Percentiles rank a stretch among this genome's conserved stretches.
Conservation (phyloP, 2,113 vertebrate genomes). For the Notarius quadriscutis region DNA sequence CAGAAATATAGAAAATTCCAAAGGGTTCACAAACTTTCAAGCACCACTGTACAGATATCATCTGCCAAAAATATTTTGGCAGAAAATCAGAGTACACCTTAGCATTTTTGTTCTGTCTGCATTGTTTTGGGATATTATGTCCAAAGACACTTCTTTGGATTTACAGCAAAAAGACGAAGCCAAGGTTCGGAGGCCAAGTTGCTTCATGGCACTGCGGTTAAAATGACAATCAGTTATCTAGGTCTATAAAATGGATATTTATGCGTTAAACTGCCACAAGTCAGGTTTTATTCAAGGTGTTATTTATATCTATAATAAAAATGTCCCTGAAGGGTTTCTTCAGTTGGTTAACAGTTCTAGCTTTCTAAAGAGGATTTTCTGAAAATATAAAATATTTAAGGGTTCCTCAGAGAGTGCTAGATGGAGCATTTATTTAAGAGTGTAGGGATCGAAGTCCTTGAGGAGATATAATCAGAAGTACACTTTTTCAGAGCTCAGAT, state of each 20-base stretch:
- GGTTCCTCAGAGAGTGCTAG: not conserved
- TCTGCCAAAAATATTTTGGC: not conserved
- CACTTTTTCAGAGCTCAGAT: not conserved
- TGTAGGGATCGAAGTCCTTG: not conserved
- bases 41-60: not conserved
- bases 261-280: not conserved
- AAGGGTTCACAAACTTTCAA: too few species aligned
- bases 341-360: not conserved
- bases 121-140: not conserved
- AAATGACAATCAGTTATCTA: not conserved
- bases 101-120: not conserved
- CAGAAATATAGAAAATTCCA: too few species aligned
- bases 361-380: not conserved
- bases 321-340: not conserved
- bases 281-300: not conserved
- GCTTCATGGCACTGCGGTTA: not conserved
- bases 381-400: not conserved
- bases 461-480: not conserved
- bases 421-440: not conserved
- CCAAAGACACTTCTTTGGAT: not conserved
- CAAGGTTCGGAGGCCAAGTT: not conserved
- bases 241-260: not conserved
- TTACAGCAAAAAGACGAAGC: not conserved
- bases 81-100: not conserved
- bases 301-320: not conserved